Base-by-base conservation (phyloP, 2,888 invertebrate species). In the Amorpha juglandis region DNA sequence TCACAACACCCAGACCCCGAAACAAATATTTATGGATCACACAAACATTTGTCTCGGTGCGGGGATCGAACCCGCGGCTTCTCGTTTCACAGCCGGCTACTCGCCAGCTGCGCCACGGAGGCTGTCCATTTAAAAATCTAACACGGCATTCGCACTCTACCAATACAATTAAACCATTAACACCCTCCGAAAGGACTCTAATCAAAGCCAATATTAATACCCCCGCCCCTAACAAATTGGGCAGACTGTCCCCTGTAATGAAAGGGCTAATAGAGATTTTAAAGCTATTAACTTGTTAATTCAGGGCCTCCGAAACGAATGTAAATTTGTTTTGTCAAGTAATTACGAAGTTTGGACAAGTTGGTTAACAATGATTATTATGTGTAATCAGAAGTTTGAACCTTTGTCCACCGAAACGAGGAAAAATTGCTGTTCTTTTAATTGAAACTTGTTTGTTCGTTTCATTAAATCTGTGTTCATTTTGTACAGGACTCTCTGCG, bases 281-380 rank as follows among this genome's bases (percentile, higher is more conserved):
- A 42, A 58, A 58, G 38, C 42, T 19, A 42, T 58, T 58, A 58
- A 58, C 38, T 58, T 53, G 53, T 35, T 53, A 53, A 42, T 12
- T 19, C 19, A 38, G 7, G 58, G 58, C 19, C 38, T 55, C 38
- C 58, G 58, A 58, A 42, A 58, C 58, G 19, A 58, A 58, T 58
- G 38, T 58, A 58, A 42, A 58, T 58, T 58, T 58, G 42, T 38
- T 58, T 58, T 42, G 58, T 58, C 7, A 58, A 58, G 42, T 58
- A 58, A 58, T 58, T 42, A 42, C 38, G 9, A 58, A 58, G 58
- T 58, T 58, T 42, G 58, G 11, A 42, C 58, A 58, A 58, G 58
- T 42, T 58, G 11, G 58, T 58, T 58, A 58, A 58, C 68, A 63
- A 58, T 35, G 50, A 62, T 68, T 65, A 55, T 55, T 53, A 52